These are phyloP conservation scores for Nomada fucata DNA, from an alignment of 2,888 invertebrate genomes.

Conservation along the genomic window DNA sequence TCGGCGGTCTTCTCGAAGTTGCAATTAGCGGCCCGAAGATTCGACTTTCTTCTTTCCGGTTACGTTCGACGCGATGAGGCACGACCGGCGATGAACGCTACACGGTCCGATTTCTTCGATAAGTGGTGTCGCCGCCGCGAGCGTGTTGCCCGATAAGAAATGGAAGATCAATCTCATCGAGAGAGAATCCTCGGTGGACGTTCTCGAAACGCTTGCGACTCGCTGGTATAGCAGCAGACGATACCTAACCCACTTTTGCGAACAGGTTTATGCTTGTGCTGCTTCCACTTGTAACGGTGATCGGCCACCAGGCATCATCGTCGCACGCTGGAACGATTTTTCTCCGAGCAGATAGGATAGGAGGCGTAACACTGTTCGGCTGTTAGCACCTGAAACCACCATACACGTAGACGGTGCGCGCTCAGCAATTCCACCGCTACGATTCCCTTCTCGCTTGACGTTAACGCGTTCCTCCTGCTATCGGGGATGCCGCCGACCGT, in stretches of 20 bases:
- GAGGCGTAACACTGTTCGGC: not conserved
- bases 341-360: constrained; percentile 55
- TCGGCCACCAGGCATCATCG: constrained; percentile 71
- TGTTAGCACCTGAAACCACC: not conserved
- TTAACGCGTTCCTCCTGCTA: not conserved
- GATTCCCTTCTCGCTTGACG: not conserved
- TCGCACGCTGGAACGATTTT: constrained; percentile 57
- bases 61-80: not conserved
- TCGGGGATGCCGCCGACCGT: not conserved
- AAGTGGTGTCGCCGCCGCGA: not conserved
- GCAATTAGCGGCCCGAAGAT: not conserved
- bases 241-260: constrained; percentile 82
- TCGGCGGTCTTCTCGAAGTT: not conserved
- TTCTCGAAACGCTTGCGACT: constrained; percentile 47
- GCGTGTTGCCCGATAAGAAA: constrained; percentile 2
- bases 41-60: not conserved
- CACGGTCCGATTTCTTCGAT: not conserved
- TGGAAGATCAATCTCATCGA: constrained; percentile 42
- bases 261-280: constrained; percentile 81
- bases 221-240: constrained; percentile 52
- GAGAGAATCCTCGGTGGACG: constrained; percentile 55
- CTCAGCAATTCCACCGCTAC: not conserved
- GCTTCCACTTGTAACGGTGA: constrained; percentile 79
- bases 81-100: no score
- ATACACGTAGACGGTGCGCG: not conserved